phyloP scores from a whole-genome alignment of 1,140 invertebrate species.

The Hermetia illucens region DNA sequence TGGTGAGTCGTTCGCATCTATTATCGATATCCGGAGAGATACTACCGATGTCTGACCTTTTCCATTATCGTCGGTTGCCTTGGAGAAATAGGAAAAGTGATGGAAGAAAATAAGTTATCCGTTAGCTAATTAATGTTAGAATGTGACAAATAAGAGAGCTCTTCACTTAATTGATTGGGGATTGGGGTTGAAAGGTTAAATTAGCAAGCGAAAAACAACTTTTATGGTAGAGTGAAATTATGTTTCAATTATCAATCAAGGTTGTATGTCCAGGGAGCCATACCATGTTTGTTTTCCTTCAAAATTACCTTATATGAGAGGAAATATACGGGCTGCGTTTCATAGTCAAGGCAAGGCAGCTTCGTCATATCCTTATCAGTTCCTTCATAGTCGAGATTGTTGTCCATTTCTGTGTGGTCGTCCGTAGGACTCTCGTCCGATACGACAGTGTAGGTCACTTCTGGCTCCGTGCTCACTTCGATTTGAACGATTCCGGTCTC shows the following conservation, averaged over 20 bases:
- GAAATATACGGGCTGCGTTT: slow-evolving; percentile 67
- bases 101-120: no score
- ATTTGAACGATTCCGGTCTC: slow-evolving; percentile 1
- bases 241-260: no score
- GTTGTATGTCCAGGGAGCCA: no score
- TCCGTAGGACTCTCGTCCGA: slow-evolving; percentile 1
- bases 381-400: neutral
- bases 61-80: slow-evolving; percentile 76
- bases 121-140: no score
- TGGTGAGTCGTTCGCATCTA: slow-evolving; percentile 77
- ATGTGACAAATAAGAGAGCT: no score
- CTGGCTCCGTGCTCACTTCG: slow-evolving; percentile 22
- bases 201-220: no score
- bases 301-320: slow-evolving; percentile 63
- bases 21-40: slow-evolving; percentile 60
- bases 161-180: no score
- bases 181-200: no score
- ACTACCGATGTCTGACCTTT: slow-evolving; percentile 59
- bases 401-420: slow-evolving; percentile 5
- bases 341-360: slow-evolving; percentile 66
- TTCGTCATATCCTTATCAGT: slow-evolving; percentile 2
- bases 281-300: no score
- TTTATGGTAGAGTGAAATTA: no score
- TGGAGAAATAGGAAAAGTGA: slow-evolving; percentile 7
- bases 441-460: slow-evolving; percentile 24